Evolutionary conservation across 2,113 vertebrate genomes (phyloP).

Genomic region (Pelecanoides urinatrix): DNA sequence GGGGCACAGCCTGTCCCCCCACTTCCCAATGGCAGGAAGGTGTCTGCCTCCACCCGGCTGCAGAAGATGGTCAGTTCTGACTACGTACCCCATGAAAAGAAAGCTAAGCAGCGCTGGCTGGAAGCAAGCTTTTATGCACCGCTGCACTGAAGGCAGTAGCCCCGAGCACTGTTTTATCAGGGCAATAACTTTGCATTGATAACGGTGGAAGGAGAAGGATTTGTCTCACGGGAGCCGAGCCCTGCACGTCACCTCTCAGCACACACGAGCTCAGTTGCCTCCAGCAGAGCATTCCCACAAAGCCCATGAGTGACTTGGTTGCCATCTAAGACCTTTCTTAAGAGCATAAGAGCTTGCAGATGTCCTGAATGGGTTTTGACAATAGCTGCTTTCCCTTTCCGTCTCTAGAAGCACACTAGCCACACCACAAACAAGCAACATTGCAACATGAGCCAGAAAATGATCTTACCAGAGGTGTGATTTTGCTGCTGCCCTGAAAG

Average conservation of each 20-base stretch:
- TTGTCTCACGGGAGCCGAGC: rapidly evolving
- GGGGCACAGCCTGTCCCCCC: neutral
- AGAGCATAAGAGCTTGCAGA: neutral
- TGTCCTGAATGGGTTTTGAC: neutral
- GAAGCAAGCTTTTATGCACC: neutral
- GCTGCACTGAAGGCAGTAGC: neutral
- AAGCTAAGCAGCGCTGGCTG: rapidly evolving
- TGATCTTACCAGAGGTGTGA: neutral
- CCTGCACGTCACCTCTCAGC: neutral
- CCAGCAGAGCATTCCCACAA: neutral
- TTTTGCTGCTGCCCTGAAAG: neutral
- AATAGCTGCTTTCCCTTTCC: neutral
- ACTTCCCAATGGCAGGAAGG: neutral
- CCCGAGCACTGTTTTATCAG: rapidly evolving
- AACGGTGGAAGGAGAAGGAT: neutral
- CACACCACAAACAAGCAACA: neutral
- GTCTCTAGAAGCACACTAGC: neutral
- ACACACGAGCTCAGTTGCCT: neutral
- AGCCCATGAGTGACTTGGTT: neutral
- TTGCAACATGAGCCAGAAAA: neutral
- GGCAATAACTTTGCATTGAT: neutral
- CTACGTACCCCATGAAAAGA: neutral
- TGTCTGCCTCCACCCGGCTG: neutral
- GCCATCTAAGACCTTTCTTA: neutral
- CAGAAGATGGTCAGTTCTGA: neutral